Percentiles rank a stretch among this genome's conserved stretches.
Evolutionary conservation across 2,888 invertebrate species (phyloP).

Genomic region (Pseudoips prasinana): DNA sequence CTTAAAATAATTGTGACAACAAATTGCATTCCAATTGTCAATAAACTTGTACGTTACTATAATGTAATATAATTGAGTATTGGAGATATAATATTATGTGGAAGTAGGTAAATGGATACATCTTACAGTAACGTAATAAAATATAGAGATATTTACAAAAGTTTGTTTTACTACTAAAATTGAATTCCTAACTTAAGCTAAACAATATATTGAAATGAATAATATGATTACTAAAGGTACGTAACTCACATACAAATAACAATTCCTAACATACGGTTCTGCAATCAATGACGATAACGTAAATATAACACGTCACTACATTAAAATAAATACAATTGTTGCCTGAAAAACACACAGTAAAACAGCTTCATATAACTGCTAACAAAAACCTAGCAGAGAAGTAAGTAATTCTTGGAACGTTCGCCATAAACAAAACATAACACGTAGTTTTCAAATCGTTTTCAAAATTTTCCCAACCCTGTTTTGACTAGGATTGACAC

Average conservation of each 20-base stretch:
- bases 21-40: slow-evolving; percentile 45
- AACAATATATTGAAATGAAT: slow-evolving; percentile 12
- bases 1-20: slow-evolving; percentile 41
- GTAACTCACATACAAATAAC: slow-evolving; percentile 20
- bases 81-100: slow-evolving; percentile 35
- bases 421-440: slow-evolving; percentile 20
- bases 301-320: neutral
- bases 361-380: no score
- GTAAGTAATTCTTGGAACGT: neutral
- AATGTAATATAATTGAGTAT: slow-evolving; percentile 39
- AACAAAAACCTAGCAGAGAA: no score
- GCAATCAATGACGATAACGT: slow-evolving; percentile 6
- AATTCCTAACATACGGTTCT: slow-evolving; percentile 17
- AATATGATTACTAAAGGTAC: slow-evolving; percentile 12
- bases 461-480: slow-evolving; percentile 65
- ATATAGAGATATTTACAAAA: slow-evolving; percentile 40
- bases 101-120: slow-evolving; percentile 22
- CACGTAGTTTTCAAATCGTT: slow-evolving; percentile 26
- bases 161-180: slow-evolving; percentile 20
- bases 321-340: slow-evolving; percentile 1
- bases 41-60: slow-evolving; percentile 29
- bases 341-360: no score
- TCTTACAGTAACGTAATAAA: slow-evolving; percentile 17
- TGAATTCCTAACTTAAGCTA: slow-evolving; percentile 13
- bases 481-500: slow-evolving; percentile 79